Evolutionary conservation across 92 coral and sea anemone species (phyloP).

Genomic region (Phenganax subtilis): DNA sequence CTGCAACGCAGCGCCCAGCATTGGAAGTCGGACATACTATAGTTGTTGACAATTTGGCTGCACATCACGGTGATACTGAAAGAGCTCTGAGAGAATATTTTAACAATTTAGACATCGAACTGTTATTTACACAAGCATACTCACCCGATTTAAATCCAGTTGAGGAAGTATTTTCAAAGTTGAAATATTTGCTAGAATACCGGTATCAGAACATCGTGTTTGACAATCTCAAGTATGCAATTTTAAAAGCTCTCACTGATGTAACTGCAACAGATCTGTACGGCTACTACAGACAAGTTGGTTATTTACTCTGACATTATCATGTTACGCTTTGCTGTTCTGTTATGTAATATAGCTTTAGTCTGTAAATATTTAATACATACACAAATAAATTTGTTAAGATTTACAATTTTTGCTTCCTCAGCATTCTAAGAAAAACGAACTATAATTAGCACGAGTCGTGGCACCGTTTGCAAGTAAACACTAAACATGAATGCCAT

Average conservation of each 20-base stretch:
- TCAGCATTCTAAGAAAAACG: no score
- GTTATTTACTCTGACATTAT: constrained; percentile 4
- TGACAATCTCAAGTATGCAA: constrained; percentile 49
- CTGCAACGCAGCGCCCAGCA: constrained; percentile 45
- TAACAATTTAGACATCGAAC: constrained; percentile 52
- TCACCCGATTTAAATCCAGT: constrained; percentile 59
- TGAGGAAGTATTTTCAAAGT: constrained; percentile 58
- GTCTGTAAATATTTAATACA: no score
- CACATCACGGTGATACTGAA: constrained; percentile 63
- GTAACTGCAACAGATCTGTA: constrained; percentile 42
- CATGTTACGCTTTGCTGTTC: no score
- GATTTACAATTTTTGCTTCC: no score
- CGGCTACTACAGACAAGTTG: constrained; percentile 49
- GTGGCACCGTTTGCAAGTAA: no score
- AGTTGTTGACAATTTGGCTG: constrained; percentile 58
- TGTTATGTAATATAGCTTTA: no score
- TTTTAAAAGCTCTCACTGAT: constrained; percentile 44
- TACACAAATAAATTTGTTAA: no score
- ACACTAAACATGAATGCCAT: no score
- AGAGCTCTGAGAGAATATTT: constrained; percentile 49
- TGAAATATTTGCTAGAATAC: constrained; percentile 53
- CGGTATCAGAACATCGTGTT: constrained; percentile 44
- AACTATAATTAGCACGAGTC: no score
- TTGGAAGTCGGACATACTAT: constrained; percentile 56
- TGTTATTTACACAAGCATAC: constrained; percentile 54